Conservation (phyloP, 2,113 vertebrate genomes). For the Hypanus sabinus region DNA sequence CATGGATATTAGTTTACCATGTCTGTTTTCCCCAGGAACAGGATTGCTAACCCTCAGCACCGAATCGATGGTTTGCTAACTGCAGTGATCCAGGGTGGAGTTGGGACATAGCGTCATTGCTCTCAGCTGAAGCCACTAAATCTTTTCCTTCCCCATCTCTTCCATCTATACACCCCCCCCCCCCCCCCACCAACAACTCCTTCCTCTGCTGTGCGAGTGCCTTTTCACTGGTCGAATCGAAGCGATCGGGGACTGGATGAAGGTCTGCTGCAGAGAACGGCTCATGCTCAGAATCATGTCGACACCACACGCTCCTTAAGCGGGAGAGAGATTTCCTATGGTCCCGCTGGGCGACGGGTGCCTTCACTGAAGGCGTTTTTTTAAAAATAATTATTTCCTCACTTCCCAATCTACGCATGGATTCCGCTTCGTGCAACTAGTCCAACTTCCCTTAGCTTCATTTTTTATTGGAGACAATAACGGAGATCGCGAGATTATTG, state of each 20-base stretch:
- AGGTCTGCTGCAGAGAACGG: slow-evolving; percentile 30
- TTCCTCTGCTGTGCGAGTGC: background rate
- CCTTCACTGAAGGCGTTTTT: background rate
- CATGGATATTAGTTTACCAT: background rate
- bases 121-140: slow-evolving; percentile 43
- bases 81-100: slow-evolving; percentile 44
- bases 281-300: background rate
- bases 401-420: background rate
- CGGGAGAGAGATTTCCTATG: background rate
- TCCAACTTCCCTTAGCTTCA: background rate
- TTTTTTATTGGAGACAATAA: background rate
- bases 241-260: slow-evolving; percentile 33
- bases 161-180: background rate
- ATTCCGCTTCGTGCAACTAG: background rate
- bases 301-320: background rate
- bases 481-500: background rate
- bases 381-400: background rate
- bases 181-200: background rate
- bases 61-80: slow-evolving; percentile 24
- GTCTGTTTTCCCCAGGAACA: background rate
- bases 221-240: slow-evolving; percentile 27
- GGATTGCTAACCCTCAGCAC: background rate
- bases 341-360: background rate
- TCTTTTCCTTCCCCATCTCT: slow-evolving; percentile 38
- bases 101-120: slow-evolving; percentile 45